Conservation (phyloP, 2,888 invertebrate species). For the Sisyra terminalis region DNA sequence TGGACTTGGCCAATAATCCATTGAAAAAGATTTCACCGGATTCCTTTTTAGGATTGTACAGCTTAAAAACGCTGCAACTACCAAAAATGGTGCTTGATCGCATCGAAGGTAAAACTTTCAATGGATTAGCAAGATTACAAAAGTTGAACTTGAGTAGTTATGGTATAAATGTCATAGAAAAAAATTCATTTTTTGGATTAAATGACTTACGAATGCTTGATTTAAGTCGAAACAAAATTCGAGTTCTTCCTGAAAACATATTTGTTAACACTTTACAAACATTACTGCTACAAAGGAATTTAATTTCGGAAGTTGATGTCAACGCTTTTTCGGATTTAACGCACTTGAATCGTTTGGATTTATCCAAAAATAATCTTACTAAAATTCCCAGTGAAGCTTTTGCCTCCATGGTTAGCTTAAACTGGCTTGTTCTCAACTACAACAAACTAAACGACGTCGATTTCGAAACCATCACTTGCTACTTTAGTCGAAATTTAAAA, state of each 20-base stretch:
- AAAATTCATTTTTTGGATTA: slow-evolving; percentile 1
- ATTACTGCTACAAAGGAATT: slow-evolving; percentile 7
- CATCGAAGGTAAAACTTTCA: not conserved
- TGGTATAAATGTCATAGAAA: not conserved
- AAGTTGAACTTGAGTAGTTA: not conserved
- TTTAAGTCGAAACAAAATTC: slow-evolving; percentile 1
- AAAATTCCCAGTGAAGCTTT: not conserved
- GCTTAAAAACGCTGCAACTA: not conserved
- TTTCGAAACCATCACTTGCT: not conserved
- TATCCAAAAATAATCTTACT: slow-evolving; percentile 7
- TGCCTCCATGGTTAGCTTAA: not conserved
- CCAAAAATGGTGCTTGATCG: not conserved
- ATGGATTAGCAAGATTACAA: not conserved
- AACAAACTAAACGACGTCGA: not conserved
- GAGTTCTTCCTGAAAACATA: not conserved
- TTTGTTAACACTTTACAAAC: slow-evolving; percentile 4
- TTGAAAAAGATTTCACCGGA: slow-evolving; percentile 3
- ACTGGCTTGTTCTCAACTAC: not conserved
- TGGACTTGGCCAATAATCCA: slow-evolving; percentile 9
- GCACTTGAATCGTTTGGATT: slow-evolving; percentile 7
- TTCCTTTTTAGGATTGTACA: not conserved
- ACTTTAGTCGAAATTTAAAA: slow-evolving; percentile 5
- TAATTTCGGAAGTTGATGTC: slow-evolving; percentile 7
- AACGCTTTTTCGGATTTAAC: slow-evolving; percentile 5
- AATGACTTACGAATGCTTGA: not conserved